Evolutionary conservation across 1,140 invertebrate genomes (phyloP), one percentile per base, ranked within the genome.

Genomic region (Nilaparvata lugens): DNA sequence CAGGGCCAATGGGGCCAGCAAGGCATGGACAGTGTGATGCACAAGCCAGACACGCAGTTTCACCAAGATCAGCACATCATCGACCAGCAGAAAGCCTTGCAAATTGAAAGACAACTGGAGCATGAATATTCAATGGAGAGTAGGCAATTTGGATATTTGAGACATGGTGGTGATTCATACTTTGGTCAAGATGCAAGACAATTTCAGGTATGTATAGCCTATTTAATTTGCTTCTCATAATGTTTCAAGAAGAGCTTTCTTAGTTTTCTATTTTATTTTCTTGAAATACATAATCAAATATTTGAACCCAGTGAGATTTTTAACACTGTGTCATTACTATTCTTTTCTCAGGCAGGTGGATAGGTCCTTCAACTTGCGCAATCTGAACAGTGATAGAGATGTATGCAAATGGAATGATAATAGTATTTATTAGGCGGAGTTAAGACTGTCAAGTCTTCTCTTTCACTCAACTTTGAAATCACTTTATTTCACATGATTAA

Each of bases 21-120:
- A 38, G 56, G 23, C 59, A 58, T 60, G 11, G 52, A 60, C 18
- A 43, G 54, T n/a, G 38, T 35, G 21, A 57, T 62, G 23, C 13
- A 59, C 14, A 31, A 56, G 6, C 52, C 53, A 24, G 28, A 53
- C 23, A 18, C 38, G 0, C 45, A 54, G 19, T 19, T 18, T 21
- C 56, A 60, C 52, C 60, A 62, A 25, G 58, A 64, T 19, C 65
- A 66, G 16, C 58, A 64, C 24, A 56, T 43, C 31, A 25, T 52
- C 16, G 55, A 61, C 2, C 54, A 52, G 24, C 23, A 65, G 58
- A 42, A 60, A 60, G 13, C 19, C 1, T 25, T 48, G 21, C 55
- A 62, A 24, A 38, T 42, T 28, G 24, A 56, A 25, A 38, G 51
- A 54, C 35, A 52, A 57, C 23, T 25, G 24, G 43, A 57, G 42